Base-by-base conservation (phyloP, 2,888 invertebrate genomes). In the Oxycera nigricornis region DNA sequence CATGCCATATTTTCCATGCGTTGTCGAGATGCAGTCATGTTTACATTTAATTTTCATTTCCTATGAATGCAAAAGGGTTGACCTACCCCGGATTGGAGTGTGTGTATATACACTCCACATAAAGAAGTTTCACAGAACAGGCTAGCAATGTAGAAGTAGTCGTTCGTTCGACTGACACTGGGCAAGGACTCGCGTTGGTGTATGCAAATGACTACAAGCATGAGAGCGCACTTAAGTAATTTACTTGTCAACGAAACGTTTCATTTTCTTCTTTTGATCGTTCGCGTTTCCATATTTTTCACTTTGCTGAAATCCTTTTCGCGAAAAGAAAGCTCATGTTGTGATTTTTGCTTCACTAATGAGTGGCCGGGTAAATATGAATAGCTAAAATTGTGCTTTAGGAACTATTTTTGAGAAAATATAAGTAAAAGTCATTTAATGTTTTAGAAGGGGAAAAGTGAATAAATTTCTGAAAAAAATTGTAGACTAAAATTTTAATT, bases 181-280 rank as follows among this genome's bases (percentile, higher is more conserved):
- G n/a, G 41, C 22, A 41, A 41, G 41, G 65, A 65, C 11, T 22
- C 24, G 14, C 22, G 28, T 20, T 30, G 55, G 26, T 22, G 14
- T 70, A 70, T 70, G 70, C 70, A 70, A 70, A 70, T 70, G 52
- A 70, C 70, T 52, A 70, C 70, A 31, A 14, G 55, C 55, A 55
- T 28, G 70, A 70, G 70, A 31, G 55, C 30, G 55, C 55, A 70
- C 70, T 70, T 31, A 30, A 70, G 35, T 55, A 68, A 68, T 50
- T 68, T 50, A 31, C 52, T 68, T 68, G 14, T 50, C 22, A 52
- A 70, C 31, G 52, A 14, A 52, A 31, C 52, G 22, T 50, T 50
- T 52, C 55, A 22, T 70, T 28, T 50, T 0, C 55, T 35, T 68
- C 50, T 68, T 68, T 24, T 14, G 52, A 1, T 46, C 2, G 11